Base-by-base conservation (phyloP, 2,888 invertebrate species). In the Drosophila atripex region DNA sequence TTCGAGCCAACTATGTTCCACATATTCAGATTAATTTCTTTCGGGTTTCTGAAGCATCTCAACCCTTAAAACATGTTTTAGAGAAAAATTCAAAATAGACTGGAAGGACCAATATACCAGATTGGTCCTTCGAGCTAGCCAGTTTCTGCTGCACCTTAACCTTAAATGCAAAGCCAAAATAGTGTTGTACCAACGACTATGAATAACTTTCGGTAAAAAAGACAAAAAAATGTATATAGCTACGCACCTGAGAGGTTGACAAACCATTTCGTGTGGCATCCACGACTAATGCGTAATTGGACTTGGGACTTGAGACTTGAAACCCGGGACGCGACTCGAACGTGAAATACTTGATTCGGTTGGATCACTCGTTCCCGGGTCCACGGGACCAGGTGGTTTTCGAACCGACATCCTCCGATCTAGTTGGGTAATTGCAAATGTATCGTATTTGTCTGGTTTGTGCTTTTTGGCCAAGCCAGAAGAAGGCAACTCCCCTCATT, bases 341-440 rank as follows among this genome's bases (percentile, higher is more conserved):
- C 60, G 45, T 52, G 60, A 63, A 63, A 63, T 63, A 63, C 60
- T 63, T 63, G 51, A 60, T 60, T 60, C 21, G 14, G 41, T 9
- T 16, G 50, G 14, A 28, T 7, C 41, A 11, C 18, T 18, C 0
- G 41, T 11, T 41, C 41, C 41, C 41, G 4, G 41, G 16, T 16
- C 16, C 39, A 8, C 39, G 2, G 35, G 35, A 5, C 35, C 6
- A 12, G 35, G n/a, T 35, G 12, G 1, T 35, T 12, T 0, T 41
- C 18, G 47, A 3, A 41, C 32, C 50, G 43, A 50, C 41, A 50
- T 32, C 60, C 43, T 35, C 11, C 25, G 16, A 32, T 43, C 30
- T 30, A 32, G 43, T 38, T 51, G 35, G 38, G 38, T 43, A 28
- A 30, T 43, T 49, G 56, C 49, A 38, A 56, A 39, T 28, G 38